Percentiles rank a stretch among this genome's conserved stretches.
These are phyloP conservation scores for Antheraea pernyi DNA, from an alignment of 1,140 invertebrate species.

Conservation along the genomic window DNA sequence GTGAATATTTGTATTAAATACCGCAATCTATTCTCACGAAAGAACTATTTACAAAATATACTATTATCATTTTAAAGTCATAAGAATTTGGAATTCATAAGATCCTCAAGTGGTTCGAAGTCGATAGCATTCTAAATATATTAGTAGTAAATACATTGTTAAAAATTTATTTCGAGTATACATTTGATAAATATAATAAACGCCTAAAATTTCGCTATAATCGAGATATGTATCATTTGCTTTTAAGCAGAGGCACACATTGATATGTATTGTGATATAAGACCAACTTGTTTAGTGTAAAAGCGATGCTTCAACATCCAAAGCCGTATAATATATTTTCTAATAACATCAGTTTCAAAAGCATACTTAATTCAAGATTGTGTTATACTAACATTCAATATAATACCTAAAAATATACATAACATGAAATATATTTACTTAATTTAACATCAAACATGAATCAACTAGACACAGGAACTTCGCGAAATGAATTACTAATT, in stretches of 20 bases:
- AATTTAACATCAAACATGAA: constrained; percentile 43
- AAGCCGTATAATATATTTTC: constrained; percentile 54
- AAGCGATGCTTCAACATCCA: constrained; percentile 64
- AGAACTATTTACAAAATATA: constrained; percentile 71
- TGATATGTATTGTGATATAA: constrained; percentile 73
- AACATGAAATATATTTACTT: constrained; percentile 40
- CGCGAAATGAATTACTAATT: constrained; percentile 41
- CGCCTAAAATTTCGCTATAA: constrained; percentile 67
- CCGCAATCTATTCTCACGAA: constrained; percentile 56
- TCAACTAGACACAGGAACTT: constrained; percentile 59
- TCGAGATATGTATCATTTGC: constrained; percentile 73
- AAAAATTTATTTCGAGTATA: constrained; percentile 67
- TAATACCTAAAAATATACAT: constrained; percentile 16
- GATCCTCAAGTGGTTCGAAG: constrained; percentile 66
- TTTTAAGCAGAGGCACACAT: constrained; percentile 76
- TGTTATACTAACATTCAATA: constrained; percentile 17
- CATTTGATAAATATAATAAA: constrained; percentile 58
- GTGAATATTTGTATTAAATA: constrained; percentile 22
- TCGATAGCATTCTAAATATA: constrained; percentile 61
- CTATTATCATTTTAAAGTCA: constrained; percentile 69
- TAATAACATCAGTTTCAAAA: constrained; percentile 31
- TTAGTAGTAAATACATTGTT: constrained; percentile 63
- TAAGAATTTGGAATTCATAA: constrained; percentile 76
- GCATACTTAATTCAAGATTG: neutral
- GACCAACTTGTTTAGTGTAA: constrained; percentile 33